A percentile compares a stretch with the other conserved stretches of the same genome.
Conservation (phyloP, 2,888 invertebrate genomes). For the Smittia sp. region DNA sequence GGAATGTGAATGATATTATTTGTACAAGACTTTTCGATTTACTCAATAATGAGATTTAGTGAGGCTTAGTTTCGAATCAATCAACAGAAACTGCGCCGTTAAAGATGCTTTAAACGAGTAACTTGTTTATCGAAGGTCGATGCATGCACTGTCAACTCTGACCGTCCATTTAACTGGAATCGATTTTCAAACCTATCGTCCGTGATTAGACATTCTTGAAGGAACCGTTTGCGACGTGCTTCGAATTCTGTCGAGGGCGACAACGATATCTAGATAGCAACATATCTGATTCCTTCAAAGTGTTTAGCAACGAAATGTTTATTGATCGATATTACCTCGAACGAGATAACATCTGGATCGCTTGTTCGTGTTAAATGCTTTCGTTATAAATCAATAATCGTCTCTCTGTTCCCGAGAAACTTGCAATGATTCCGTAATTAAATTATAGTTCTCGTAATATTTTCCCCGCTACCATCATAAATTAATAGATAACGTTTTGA, state of each 20-base stretch:
- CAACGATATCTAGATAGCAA: no score
- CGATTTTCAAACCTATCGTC: constrained; percentile 11
- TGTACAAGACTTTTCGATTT: constrained; percentile 25
- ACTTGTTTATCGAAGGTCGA: background rate
- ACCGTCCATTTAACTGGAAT: background rate
- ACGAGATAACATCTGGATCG: no score
- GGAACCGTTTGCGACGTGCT: constrained; percentile 26
- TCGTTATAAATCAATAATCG: no score
- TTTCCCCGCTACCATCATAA: no score
- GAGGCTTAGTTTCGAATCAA: constrained; percentile 20
- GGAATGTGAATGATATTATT: constrained; percentile 18
- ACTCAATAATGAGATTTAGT: constrained; percentile 9
- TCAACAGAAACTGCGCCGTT: background rate
- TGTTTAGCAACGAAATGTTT: no score
- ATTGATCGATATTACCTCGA: background rate
- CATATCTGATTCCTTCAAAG: no score
- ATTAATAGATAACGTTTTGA: no score
- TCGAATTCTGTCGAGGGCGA: constrained; percentile 15
- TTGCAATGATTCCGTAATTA: no score
- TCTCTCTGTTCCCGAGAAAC: no score
- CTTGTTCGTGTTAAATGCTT: no score
- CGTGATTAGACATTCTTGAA: constrained; percentile 30
- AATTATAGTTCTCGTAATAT: no score
- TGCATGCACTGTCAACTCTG: background rate
- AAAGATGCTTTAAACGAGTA: background rate